Percentiles rank a stretch among this genome's conserved stretches.
Evolutionary conservation across 2,888 invertebrate genomes (phyloP).

Genomic region (Tetranychus truncatus): DNA sequence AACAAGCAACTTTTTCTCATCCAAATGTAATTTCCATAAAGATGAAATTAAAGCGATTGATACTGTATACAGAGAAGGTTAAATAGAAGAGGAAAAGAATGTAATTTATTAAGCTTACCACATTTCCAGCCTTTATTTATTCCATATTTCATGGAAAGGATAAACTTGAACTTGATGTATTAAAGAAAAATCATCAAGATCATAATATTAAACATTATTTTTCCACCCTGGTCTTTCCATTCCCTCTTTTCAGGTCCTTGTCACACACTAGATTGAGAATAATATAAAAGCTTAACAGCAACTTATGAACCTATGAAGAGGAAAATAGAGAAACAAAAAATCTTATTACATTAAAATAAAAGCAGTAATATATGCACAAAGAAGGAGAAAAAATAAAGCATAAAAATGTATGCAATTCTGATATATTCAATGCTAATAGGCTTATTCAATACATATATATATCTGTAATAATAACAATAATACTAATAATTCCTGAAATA

Average conservation of each 20-base stretch:
- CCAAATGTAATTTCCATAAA: too few species aligned
- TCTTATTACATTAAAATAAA: background rate
- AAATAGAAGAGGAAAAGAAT: background rate
- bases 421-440: constrained; percentile 1
- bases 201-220: background rate
- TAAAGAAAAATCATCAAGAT: background rate
- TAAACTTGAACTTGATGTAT: background rate
- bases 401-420: background rate
- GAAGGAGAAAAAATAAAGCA: background rate
- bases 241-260: background rate
- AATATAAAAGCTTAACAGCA: too few species aligned
- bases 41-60: too few species aligned
- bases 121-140: background rate
- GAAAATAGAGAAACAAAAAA: background rate
- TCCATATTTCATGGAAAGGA: background rate
- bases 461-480: background rate
- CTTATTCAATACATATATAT: background rate
- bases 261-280: background rate
- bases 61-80: background rate
- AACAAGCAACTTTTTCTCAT: too few species aligned
- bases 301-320: background rate
- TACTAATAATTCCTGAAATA: background rate
- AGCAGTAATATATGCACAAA: background rate
- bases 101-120: background rate
- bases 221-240: background rate